These are phyloP conservation scores for Clarias macrocephalus DNA, from an alignment of 2,113 vertebrate genomes.

Conservation along the genomic window DNA sequence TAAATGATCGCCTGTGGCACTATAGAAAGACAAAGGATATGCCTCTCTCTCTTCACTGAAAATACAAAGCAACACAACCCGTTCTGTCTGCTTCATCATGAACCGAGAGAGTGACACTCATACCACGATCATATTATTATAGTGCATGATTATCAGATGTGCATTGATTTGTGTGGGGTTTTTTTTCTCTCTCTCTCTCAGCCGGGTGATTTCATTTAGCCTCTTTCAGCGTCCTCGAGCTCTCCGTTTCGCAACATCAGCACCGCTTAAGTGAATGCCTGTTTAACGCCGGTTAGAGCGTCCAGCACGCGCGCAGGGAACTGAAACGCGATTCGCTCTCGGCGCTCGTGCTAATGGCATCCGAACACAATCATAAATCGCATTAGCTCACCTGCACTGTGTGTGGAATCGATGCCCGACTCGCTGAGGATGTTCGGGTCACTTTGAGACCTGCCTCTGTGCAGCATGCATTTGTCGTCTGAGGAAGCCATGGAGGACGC, in stretches of 20 bases:
- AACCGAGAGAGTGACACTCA: background rate
- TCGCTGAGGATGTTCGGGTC: constrained; percentile 93
- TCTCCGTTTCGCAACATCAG: constrained; percentile 21
- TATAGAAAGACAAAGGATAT: constrained; percentile 3
- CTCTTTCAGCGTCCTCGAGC: constrained; percentile 1
- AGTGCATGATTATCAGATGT: background rate
- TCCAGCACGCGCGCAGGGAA: constrained; percentile 4
- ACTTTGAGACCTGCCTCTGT: constrained; percentile 93
- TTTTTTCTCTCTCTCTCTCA: background rate
- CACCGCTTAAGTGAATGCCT: constrained; percentile 36
- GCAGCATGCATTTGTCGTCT: constrained; percentile 86
- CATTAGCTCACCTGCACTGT: constrained; percentile 79
- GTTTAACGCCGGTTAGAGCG: constrained; percentile 7
- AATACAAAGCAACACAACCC: constrained; percentile 30
- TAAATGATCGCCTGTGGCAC: background rate
- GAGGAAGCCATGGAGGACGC: constrained; percentile 83
- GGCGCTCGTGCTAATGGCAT: constrained; percentile 32
- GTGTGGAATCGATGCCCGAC: constrained; percentile 75
- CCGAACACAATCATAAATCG: constrained; percentile 45
- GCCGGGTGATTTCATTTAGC: constrained; percentile 32
- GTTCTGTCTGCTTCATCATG: background rate
- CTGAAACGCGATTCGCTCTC: constrained; percentile 27
- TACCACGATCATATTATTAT: background rate
- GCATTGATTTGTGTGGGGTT: constrained; percentile 22
- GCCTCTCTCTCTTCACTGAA: background rate